Base-by-base conservation (phyloP, 2,113 vertebrate genomes). In the Tapirus terrestris region DNA sequence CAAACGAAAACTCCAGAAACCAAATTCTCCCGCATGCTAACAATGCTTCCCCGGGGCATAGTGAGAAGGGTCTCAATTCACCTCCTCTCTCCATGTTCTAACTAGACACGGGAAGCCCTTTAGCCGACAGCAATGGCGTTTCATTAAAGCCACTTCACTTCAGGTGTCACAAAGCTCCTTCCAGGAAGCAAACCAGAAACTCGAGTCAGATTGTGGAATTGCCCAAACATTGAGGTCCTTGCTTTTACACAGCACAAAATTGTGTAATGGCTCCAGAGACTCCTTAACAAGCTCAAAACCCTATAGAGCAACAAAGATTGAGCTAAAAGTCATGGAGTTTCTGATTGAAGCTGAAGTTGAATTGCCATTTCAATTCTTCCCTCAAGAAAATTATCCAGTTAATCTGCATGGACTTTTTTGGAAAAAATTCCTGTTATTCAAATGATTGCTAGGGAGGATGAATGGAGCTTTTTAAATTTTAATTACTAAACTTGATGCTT, bases 21-120 rank as follows among this genome's bases (percentile, higher is more conserved):
- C 23, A 56, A 95, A 97, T 92, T 97, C 86, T 97, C 36, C 27
- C 56, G 1, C 29, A 76, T 43, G 73, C 39, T 93, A 97, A 96
- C 76, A 93, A 76, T 89, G 92, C 68, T 96, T 96, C 86, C 93
- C 89, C 3, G 36, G 95, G 79, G 73, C 36, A 91, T 43, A 83
- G 43, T 63, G 82, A 95, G 85, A 95, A 93, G 56, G 93, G 60
- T 96, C 89, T 97, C 91, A 98, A 79, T 96, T 98, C 95, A 93
- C 61, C 85, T 86, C 33, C 56, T 94, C 51, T 51, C 51, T 51
- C 60, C 73, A 73, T 25, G 43, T 83, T 81, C 61, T 96, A 94
- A 91, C 85, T 93, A 97, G 93, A 96, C 73, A 96, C 72, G 97
- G 92, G 95, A 96, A 97, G 63, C 73, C 61, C 61, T 89, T 95